Evolutionary conservation across 2,888 invertebrate genomes (phyloP).

Genomic region (Cyaniris semiargus): DNA sequence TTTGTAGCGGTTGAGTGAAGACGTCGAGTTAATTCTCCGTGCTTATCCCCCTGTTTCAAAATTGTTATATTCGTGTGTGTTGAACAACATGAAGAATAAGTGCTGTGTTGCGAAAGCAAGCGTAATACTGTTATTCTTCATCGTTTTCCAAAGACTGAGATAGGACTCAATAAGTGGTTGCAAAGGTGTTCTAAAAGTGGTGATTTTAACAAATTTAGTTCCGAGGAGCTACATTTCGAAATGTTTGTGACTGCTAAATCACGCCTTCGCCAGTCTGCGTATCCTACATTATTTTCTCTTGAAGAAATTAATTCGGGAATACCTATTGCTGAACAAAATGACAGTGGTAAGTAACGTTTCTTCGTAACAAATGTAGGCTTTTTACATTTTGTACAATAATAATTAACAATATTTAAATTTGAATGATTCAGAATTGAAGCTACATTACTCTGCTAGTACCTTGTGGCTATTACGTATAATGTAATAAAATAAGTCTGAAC

Average conservation of each 20-base stretch:
- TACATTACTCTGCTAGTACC: too few relatives aligned
- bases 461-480: too few relatives aligned
- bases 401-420: not conserved
- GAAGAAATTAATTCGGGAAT: not conserved
- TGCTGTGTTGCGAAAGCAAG: constrained; percentile 17
- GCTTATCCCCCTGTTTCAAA: too few relatives aligned
- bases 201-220: not conserved
- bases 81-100: not conserved
- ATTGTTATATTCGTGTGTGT: not conserved
- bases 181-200: not conserved
- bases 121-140: constrained; percentile 13
- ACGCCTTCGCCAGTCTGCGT: not conserved
- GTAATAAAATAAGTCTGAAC: too few relatives aligned
- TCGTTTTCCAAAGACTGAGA: constrained; percentile 28
- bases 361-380: too few relatives aligned
- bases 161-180: constrained; percentile 26
- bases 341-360: constrained; percentile 1
- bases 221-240: not conserved
- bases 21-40: too few relatives aligned
- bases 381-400: not conserved
- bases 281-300: not conserved
- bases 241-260: not conserved
- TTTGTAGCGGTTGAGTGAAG: too few relatives aligned
- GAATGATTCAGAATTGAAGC: too few relatives aligned
- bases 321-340: not conserved